Percentiles rank a stretch among this genome's conserved stretches.
These are phyloP conservation scores for Zoroaster sp. DNA, from an alignment of 53 echinoderm and acorn worm genomes.

Conservation along the genomic window DNA sequence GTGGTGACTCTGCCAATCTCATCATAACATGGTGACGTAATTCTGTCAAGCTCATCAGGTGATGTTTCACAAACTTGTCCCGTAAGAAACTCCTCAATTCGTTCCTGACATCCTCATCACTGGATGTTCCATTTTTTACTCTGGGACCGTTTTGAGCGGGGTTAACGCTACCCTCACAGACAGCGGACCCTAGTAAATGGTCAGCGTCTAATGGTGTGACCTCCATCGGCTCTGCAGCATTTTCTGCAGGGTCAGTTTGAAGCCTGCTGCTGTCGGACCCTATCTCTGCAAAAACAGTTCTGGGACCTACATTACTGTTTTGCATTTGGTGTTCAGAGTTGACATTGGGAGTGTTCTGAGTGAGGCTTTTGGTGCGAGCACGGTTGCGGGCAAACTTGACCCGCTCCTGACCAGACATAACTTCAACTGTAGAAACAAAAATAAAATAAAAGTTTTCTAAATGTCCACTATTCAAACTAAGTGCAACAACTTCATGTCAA, in stretches of 20 bases:
- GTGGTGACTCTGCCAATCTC: constrained; percentile 67
- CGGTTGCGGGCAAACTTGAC: constrained; percentile 71
- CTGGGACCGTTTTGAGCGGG: background rate
- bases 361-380: constrained; percentile 62
- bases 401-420: constrained; percentile 77
- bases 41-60: constrained; percentile 68
- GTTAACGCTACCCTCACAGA: background rate
- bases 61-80: constrained; percentile 67
- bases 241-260: background rate
- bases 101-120: constrained; percentile 37
- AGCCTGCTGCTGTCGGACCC: background rate
- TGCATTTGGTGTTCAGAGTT: background rate
- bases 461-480: too few species aligned
- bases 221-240: constrained; percentile 16
- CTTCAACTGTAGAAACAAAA: constrained; percentile 57
- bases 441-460: too few species aligned
- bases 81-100: constrained; percentile 69
- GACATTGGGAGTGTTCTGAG: constrained; percentile 1
- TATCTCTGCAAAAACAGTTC: background rate
- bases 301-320: background rate
- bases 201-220: background rate
- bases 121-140: background rate
- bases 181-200: background rate
- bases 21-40: constrained; percentile 69
- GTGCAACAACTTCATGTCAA: too few species aligned